phyloP scores from a whole-genome alignment of 2,113 vertebrate species.

The Scytalopus superciliaris region DNA sequence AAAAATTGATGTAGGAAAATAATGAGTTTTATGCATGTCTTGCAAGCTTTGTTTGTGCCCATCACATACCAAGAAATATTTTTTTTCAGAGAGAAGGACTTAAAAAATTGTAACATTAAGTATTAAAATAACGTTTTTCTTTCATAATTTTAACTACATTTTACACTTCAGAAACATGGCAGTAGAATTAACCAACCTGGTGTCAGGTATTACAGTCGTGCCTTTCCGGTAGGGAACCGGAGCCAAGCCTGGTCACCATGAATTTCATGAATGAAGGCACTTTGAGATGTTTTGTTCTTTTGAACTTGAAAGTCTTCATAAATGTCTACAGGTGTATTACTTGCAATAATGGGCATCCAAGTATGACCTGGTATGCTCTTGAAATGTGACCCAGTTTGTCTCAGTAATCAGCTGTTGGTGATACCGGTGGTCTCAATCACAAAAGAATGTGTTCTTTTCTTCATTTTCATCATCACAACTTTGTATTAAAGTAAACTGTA shows the following conservation, averaged over 20 bases:
- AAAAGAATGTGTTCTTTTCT: not conserved
- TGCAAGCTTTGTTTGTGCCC: not conserved
- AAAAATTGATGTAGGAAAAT: not conserved
- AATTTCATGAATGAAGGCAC: not conserved
- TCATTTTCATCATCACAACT: not conserved
- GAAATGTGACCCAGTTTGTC: not conserved
- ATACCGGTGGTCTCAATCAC: not conserved
- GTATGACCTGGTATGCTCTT: not conserved
- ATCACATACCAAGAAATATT: not conserved
- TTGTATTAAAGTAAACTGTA: not conserved
- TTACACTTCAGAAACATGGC: not conserved
- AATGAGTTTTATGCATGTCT: not conserved
- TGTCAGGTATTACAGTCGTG: not conserved
- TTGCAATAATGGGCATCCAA: not conserved
- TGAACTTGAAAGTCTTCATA: not conserved
- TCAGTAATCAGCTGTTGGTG: not conserved
- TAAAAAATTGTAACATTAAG: not conserved
- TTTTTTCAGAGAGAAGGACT: not conserved
- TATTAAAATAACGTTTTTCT: not conserved
- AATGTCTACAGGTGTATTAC: not conserved
- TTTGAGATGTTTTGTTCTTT: not conserved
- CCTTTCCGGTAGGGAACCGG: not conserved
- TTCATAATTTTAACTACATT: not conserved
- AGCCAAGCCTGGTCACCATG: not conserved
- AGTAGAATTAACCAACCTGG: not conserved